Base-by-base conservation (phyloP, 1,140 invertebrate genomes). In the Scaptomyza montana region DNA sequence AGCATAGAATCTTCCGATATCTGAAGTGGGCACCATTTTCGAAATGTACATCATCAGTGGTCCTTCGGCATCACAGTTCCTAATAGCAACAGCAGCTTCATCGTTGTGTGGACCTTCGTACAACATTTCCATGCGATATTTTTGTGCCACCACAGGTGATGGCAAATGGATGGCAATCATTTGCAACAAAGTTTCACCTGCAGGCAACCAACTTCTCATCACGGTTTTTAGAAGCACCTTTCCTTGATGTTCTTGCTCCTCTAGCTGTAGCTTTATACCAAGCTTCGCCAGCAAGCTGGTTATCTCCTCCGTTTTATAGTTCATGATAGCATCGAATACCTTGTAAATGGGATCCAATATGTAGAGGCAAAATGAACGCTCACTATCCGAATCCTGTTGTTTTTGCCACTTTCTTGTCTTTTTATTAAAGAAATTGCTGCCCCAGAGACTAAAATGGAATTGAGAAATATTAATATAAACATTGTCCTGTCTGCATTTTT, bases 31-130 rank as follows among this genome's bases (percentile, higher is more conserved):
- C 93, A 99, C 98, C 99, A 99, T 99, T 94, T 99, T 99, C 19
- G 98, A 99, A 64, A 99, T 94, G 94, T 99, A 99, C 98, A 99
- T 99, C 98, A 99, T 99, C 21, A 99, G 94, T 10, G 98, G 98
- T 69, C 95, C 98, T 87, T 98, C 96, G 2, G 98, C 95, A 93
- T 99, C 97, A 92, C 98, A 99, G 89, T 92, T 97, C 95, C 96
- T 95, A 77, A 96, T 95, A 93, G 96, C 97, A 78, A 97, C 85
- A 80, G 98, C 98, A 80, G 97, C 98, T 82, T 98, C 97, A 93
- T 99, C 99, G 92, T 99, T 98, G 77, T 95, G 95, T 56, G 98
- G 98, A 93, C 97, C 99, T 94, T 98, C 98, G 92, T 98, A 99
- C 92, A 99, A 94, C 96, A 99, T 97, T 94, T 99, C 98, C 96